Conservation (phyloP, 2,797 vertebrate species). For the Pseudopleuronectes americanus region DNA sequence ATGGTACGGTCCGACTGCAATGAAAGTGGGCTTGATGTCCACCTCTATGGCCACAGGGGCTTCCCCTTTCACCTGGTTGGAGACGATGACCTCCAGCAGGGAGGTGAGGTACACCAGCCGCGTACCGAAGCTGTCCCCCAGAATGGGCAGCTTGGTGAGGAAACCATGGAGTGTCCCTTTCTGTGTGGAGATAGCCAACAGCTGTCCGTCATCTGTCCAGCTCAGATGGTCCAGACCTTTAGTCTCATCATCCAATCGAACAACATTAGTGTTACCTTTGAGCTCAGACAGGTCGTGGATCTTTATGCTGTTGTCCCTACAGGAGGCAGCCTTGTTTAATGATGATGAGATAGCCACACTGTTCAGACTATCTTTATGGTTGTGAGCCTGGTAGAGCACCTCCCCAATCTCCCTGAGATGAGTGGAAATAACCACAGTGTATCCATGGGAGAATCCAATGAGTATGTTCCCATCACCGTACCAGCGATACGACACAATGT, state of each 20-base stretch:
- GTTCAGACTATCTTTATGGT: conserved; percentile 93
- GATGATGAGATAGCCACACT: conserved; percentile 92
- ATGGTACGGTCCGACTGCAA: conserved; percentile 93
- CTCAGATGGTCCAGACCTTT: conserved; percentile 94
- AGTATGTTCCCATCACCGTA: conserved; percentile 97
- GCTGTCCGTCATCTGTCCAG: conserved; percentile 97
- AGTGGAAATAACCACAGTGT: conserved; percentile 95
- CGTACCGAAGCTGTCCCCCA: conserved; percentile 91
- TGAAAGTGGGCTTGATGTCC: conserved; percentile 94
- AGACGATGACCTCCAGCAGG: conserved; percentile 94
- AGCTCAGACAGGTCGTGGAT: conserved; percentile 95
- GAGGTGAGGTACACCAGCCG: conserved; percentile 94
- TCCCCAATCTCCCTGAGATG: conserved; percentile 94
- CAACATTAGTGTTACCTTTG: conserved; percentile 93
- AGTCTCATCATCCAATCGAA: conserved; percentile 95
- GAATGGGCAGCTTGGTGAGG: conserved; percentile 94
- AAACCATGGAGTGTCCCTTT: conserved; percentile 92
- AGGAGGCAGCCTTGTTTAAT: conserved; percentile 94
- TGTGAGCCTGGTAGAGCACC: conserved; percentile 91
- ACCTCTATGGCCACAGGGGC: conserved; percentile 88
- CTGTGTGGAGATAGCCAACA: conserved; percentile 92
- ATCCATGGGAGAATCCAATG: conserved; percentile 96
- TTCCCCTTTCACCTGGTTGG: conserved; percentile 91
- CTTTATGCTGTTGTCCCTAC: conserved; percentile 97
- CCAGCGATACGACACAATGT: conserved; percentile 93